Conservation (phyloP, 2,797 vertebrate genomes). For the Chiloscyllium punctatum region DNA sequence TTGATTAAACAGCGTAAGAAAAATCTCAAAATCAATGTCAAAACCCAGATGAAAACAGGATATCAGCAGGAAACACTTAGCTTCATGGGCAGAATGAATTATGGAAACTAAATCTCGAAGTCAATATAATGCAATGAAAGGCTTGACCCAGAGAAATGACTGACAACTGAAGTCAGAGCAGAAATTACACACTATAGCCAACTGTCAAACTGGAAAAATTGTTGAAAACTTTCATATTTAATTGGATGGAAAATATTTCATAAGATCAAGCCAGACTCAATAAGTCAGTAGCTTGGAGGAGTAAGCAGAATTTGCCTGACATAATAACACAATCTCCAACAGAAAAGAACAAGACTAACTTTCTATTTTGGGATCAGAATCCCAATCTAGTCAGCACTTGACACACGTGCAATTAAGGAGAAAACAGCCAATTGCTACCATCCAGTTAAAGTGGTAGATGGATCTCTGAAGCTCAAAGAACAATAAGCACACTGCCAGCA, state of each 20-base stretch:
- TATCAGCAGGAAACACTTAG: conserved; percentile 21
- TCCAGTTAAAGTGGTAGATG: no score
- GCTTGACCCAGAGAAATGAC: background rate
- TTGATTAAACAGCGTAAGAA: background rate
- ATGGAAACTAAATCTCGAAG: conserved; percentile 27
- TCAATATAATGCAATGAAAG: conserved; percentile 31
- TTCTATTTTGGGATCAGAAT: background rate
- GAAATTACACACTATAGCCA: background rate
- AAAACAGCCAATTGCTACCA: background rate
- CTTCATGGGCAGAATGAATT: conserved; percentile 28
- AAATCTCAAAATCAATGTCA: background rate
- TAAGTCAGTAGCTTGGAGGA: background rate
- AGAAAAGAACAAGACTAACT: background rate
- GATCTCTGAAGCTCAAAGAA: no score
- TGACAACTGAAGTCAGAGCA: conserved; percentile 25
- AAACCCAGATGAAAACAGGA: background rate
- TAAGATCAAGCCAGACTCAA: background rate
- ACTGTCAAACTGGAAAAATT: conserved; percentile 25
- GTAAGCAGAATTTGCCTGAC: background rate
- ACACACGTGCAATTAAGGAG: background rate
- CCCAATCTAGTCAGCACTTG: background rate
- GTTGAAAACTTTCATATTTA: background rate
- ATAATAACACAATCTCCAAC: background rate
- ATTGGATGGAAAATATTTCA: conserved; percentile 16
- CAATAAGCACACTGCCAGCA: no score